phyloP scores from a whole-genome alignment of 2,113 vertebrate species.

The Barnardius zonarius region DNA sequence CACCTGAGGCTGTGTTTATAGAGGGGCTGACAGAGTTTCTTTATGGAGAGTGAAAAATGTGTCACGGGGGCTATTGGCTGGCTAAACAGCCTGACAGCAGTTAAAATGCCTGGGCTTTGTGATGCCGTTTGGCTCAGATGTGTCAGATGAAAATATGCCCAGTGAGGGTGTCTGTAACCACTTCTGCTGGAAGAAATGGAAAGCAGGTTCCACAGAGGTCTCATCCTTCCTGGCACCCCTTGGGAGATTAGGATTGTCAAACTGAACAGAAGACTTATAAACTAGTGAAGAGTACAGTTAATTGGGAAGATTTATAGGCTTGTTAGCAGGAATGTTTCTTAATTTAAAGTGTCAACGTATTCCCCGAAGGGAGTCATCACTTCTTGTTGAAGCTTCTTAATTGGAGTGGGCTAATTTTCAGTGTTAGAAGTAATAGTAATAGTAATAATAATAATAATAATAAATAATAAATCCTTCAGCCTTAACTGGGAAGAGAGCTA shows the following conservation, averaged over 20 bases:
- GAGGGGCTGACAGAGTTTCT: neutral
- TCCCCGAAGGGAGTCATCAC: slow-evolving; percentile 56
- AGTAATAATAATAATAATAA: neutral
- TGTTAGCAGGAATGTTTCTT: slow-evolving; percentile 64
- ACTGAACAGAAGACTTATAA: slow-evolving; percentile 66
- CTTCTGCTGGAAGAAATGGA: neutral
- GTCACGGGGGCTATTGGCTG: neutral
- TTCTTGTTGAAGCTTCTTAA: slow-evolving; percentile 42
- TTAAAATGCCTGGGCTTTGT: neutral
- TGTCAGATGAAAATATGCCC: slow-evolving; percentile 13
- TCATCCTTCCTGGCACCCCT: neutral
- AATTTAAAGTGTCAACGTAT: slow-evolving; percentile 68
- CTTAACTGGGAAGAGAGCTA: neutral
- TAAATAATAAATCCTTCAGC: neutral
- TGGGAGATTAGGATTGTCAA: slow-evolving; percentile 48
- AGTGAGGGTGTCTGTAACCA: neutral
- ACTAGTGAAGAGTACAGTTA: slow-evolving; percentile 57
- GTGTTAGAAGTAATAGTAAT: neutral
- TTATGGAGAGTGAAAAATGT: neutral
- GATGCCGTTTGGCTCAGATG: slow-evolving; percentile 9
- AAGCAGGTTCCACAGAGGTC: neutral
- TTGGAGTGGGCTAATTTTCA: slow-evolving; percentile 26
- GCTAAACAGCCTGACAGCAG: neutral
- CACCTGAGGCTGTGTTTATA: neutral
- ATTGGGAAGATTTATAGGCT: slow-evolving; percentile 73